Evolutionary conservation across 2,888 invertebrate genomes (phyloP).

Genomic region (Mechanitis messenoides): DNA sequence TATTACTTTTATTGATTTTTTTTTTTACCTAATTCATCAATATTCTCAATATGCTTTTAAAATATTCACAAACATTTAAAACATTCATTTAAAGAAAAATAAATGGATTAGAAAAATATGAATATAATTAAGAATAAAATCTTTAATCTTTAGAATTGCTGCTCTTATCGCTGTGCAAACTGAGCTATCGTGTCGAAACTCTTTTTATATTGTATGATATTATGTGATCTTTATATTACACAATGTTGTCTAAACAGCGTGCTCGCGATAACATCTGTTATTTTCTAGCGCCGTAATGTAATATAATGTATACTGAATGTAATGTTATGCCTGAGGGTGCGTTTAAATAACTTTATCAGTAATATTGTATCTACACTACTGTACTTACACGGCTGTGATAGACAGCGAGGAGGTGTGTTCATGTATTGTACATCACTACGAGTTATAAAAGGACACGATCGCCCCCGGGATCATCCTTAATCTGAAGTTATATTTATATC

Average conservation of each 20-base stretch:
- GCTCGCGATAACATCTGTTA: neutral
- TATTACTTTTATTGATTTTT: too few relatives aligned
- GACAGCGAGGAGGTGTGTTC: constrained; percentile 35
- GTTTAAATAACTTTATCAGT: constrained; percentile 20
- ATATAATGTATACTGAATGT: constrained; percentile 1
- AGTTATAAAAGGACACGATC: constrained; percentile 17
- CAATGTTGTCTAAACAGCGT: constrained; percentile 2
- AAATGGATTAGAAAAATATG: too few relatives aligned
- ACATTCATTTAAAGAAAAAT: too few relatives aligned
- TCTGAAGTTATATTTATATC: neutral
- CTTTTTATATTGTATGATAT: too few relatives aligned
- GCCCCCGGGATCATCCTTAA: constrained; percentile 15
- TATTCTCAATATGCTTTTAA: too few relatives aligned
- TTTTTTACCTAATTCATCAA: too few relatives aligned
- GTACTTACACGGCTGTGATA: constrained; percentile 30
- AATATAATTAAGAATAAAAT: too few relatives aligned
- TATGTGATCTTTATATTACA: neutral
- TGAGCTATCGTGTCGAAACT: too few relatives aligned
- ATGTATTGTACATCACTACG: constrained; percentile 18
- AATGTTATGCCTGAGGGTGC: constrained; percentile 11
- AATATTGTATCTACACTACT: constrained; percentile 26
- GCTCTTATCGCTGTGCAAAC: too few relatives aligned
- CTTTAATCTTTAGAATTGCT: too few relatives aligned
- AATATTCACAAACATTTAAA: too few relatives aligned
- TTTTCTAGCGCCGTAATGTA: constrained; percentile 9